These are phyloP conservation scores for Phyllotreta striolata DNA, from an alignment of 2,888 invertebrate species.

Conservation along the genomic window DNA sequence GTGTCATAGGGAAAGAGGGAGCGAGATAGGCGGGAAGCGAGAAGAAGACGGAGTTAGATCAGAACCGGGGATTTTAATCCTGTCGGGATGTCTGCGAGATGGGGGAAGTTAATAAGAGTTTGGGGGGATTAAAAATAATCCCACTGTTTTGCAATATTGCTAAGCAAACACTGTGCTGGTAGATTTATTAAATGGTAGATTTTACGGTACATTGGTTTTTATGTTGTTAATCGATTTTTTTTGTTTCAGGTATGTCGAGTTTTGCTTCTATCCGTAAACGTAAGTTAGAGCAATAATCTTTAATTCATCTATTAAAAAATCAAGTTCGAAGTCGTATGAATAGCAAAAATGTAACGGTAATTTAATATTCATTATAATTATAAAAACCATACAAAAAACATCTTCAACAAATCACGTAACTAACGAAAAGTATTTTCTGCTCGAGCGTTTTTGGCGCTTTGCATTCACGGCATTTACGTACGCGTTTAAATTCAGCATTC, in stretches of 20 bases:
- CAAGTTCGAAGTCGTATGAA: too few relatives aligned
- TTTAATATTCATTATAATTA: too few relatives aligned
- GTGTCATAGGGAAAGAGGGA: conserved; percentile 25
- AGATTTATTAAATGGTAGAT: conserved; percentile 42
- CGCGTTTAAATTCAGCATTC: too few relatives aligned
- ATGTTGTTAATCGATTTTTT: conserved; percentile 7
- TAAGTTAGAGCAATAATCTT: neutral
- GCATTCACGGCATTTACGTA: too few relatives aligned
- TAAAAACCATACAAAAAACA: too few relatives aligned
- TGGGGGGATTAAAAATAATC: conserved; percentile 63
- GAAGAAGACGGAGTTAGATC: conserved; percentile 53
- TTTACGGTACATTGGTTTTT: conserved; percentile 23
- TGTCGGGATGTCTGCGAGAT: conserved; percentile 59
- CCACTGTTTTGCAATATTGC: conserved; percentile 63
- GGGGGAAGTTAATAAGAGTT: conserved; percentile 63
- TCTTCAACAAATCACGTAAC: too few relatives aligned
- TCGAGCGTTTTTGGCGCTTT: too few relatives aligned
- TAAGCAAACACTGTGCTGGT: conserved; percentile 42
- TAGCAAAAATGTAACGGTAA: too few relatives aligned
- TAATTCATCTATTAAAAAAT: too few relatives aligned
- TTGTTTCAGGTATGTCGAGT: conserved; percentile 24
- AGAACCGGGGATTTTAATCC: conserved; percentile 62
- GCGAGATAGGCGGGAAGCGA: conserved; percentile 31
- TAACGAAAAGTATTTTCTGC: too few relatives aligned
- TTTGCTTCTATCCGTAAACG: neutral